These are phyloP conservation scores for Nothocercus nigrocapillus DNA, from an alignment of 2,113 vertebrate species.

Conservation along the genomic window DNA sequence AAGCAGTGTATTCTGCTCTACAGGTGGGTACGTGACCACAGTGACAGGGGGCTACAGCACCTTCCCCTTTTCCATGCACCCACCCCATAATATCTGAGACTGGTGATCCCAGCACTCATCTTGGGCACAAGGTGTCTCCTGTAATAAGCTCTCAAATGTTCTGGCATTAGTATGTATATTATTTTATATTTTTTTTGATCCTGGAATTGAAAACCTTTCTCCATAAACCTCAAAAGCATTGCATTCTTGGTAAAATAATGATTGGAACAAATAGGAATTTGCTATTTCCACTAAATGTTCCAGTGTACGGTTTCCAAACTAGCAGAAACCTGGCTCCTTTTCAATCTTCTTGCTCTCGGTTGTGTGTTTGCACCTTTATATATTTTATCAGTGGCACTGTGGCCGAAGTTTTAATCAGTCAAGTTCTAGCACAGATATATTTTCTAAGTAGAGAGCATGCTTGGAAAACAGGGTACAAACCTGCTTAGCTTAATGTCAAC, in stretches of 20 bases:
- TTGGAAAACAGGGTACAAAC: not conserved
- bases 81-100: not conserved
- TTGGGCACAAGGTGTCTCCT: not conserved
- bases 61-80: not conserved
- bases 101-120: not conserved
- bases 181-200: too few relatives aligned
- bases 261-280: not conserved
- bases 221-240: not conserved
- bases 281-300: not conserved
- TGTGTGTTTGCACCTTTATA: not conserved
- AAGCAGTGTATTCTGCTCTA: not conserved
- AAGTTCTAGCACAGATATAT: not conserved
- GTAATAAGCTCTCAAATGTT: not conserved
- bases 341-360: not conserved
- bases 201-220: not conserved
- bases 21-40: not conserved
- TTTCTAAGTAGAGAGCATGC: not conserved
- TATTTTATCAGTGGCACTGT: not conserved
- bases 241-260: accelerated
- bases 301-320: not conserved
- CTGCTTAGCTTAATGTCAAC: not conserved
- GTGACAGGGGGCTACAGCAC: not conserved
- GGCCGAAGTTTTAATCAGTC: not conserved
- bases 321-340: not conserved
- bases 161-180: not conserved